Conservation (phyloP, 2,797 vertebrate species). For the Sebastiscus tertius region DNA sequence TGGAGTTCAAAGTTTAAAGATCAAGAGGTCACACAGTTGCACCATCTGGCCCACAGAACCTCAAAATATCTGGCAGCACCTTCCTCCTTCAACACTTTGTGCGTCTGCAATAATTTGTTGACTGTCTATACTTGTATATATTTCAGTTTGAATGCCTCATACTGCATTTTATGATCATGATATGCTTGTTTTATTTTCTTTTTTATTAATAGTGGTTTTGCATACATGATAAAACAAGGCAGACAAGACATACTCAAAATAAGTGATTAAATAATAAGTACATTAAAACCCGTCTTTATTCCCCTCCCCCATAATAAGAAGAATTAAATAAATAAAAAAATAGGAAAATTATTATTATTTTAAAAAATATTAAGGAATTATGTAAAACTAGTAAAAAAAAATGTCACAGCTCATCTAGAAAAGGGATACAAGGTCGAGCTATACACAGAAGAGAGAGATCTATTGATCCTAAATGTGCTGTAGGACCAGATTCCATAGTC, state of each 20-base stretch:
- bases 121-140: background rate
- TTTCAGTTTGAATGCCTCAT: background rate
- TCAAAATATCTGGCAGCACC: slow-evolving; percentile 49
- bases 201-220: background rate
- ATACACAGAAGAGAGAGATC: background rate
- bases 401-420: background rate
- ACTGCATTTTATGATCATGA: background rate
- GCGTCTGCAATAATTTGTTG: background rate
- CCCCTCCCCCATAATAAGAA: background rate
- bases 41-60: slow-evolving; percentile 56
- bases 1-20: slow-evolving; percentile 64
- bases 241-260: background rate
- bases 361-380: too few relatives aligned
- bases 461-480: background rate
- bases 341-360: too few relatives aligned
- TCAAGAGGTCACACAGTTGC: slow-evolving; percentile 61
- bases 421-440: background rate
- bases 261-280: background rate
- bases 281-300: background rate
- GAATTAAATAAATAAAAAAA: background rate
- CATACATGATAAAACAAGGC: background rate
- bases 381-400: background rate
- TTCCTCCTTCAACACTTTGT: background rate
- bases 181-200: background rate
- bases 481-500: background rate